Base-by-base conservation (phyloP, 2,797 vertebrate genomes). In the Anniella stebbinsi region DNA sequence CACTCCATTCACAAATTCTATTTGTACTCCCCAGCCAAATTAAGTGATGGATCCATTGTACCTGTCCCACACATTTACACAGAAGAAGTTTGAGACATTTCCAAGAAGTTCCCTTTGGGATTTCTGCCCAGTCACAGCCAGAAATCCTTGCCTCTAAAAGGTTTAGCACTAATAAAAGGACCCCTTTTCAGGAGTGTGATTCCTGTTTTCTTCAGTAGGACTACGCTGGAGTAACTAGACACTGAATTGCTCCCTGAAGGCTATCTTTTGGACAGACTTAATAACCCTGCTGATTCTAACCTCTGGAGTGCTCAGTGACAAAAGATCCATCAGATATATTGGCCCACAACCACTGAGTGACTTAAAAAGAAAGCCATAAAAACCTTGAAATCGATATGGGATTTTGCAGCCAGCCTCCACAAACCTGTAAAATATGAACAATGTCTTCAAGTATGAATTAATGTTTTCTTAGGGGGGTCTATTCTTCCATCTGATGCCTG, bases 381-480 rank as follows among this genome's bases (percentile, higher is more conserved):
- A 92, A 85, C 23, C 77, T 63, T 70, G 77, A 94, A 93, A 94
- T 93, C 63, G 1, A 75, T 75, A 69, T 4, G 48, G n/a, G 90
- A 89, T 88, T 90, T 93, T 90, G 69, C 38, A 30, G 15, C 3
- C 2, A 80, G 17, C 4, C 66, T 30, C 28, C 70, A 60, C 70
- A 90, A 93, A 81, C n/a, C 25, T 93, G 76, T 85, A 87, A 93
- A 90, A 87, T 28, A 6, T 12, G 38, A 93, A 21, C 63, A 41
- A 70, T 51, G 18, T 33, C 51, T 7, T 89, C 84, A 80, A 18
- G 76, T 84, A 23, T 0, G 0, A 17, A 76, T 1, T 60, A 84
- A 41, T 66, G 13, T 0, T 91, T 88, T 86, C 80, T 67, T 70
- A 82, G 1, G 1, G 1, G 36, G 67, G 1, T 41, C 25, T 91